These are phyloP conservation scores for Ephydatia muelleri DNA, from an alignment of 37 sponge, comb jelly and placozoan genomes.

Conservation along the genomic window DNA sequence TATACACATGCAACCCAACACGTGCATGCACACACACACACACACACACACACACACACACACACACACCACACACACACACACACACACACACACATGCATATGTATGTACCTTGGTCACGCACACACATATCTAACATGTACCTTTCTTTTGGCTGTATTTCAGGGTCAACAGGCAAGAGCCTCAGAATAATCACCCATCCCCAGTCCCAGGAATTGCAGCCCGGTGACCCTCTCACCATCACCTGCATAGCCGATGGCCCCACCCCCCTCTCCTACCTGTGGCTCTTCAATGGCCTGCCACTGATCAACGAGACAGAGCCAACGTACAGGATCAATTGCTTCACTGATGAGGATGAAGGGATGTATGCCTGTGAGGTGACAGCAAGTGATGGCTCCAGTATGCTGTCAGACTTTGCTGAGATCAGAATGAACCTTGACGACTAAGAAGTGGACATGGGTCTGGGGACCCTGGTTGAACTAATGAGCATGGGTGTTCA, in stretches of 20 bases:
- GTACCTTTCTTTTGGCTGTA: neutral
- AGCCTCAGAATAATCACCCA: conserved; percentile 25
- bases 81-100: no score
- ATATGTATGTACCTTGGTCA: no score
- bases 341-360: conserved; percentile 65
- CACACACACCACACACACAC: no score
- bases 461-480: no score
- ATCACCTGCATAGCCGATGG: conserved; percentile 16
- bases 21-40: no score
- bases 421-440: no score
- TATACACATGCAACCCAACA: no score
- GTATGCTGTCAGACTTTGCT: no score
- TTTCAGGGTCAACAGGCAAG: neutral
- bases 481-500: no score
- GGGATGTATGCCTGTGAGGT: conserved; percentile 48
- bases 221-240: conserved; percentile 27
- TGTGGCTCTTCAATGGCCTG: conserved; percentile 64
- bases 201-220: conserved; percentile 36
- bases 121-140: no score
- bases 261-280: conserved; percentile 8
- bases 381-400: neutral
- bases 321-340: conserved; percentile 36
- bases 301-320: conserved; percentile 19
- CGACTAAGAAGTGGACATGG: no score
- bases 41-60: no score